Evolutionary conservation across 2,797 vertebrate species (phyloP), one percentile per base, ranked within the genome.

Genomic region (Cuculus canorus): DNA sequence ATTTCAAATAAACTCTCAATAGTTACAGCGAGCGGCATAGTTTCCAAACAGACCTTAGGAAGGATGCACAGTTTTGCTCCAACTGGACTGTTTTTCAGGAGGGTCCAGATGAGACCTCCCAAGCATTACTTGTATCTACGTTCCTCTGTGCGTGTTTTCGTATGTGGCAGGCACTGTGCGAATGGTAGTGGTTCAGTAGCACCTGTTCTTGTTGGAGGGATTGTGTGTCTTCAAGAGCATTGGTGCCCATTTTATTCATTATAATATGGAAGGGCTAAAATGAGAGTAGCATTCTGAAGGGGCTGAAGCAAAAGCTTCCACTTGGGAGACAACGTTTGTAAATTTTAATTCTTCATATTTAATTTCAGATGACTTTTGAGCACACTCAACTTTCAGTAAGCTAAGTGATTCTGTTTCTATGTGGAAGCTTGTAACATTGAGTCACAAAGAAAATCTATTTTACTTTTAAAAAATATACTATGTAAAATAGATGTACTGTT

Each of bases 141-240:
- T 68, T 97, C 96, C 96, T 95, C 59, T 90, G 87, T 79, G 68
- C 78, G 86, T 89, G 96, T 97, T 52, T 98, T 97, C 97, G 63
- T 98, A 84, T 89, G 96, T 50, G 82, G 96, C 98, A 97, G 95
- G 96, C 91, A 77, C 97, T 98, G 97, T 97, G 98, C 97, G 98
- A 98, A 98, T 97, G 98, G 98, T 98, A 96, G 93, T 91, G 84
- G 72, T 97, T 97, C 2, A 13, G 60, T 71, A 97, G 97, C 98
- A 98, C 98, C 98, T 99, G 98, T 98, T 98, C 94, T 97, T 97
- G 95, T 96, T 97, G 96, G 90, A 95, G 94, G 41, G 56, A 66
- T 23, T 65, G 54, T 28, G 45, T 66, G 48, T 70, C 88, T 94
- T 96, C 88, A 90, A 94, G 92, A 90, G 92, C 91, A 95, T 98